Evolutionary conservation across 1,140 invertebrate genomes (phyloP).

Genomic region (Drosophila persimilis): DNA sequence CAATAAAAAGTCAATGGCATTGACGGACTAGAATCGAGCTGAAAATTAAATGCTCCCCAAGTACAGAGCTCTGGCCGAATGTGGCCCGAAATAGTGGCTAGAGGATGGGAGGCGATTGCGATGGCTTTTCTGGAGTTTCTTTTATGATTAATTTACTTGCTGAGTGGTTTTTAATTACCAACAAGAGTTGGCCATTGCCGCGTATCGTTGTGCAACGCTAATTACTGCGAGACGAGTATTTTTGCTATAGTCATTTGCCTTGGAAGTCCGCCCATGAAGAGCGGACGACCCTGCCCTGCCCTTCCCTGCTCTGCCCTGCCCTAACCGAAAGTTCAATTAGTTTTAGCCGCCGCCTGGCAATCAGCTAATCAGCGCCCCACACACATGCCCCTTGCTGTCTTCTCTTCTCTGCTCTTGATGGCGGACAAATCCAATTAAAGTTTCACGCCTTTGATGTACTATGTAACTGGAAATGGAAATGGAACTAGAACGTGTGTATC

Average conservation of each 20-base stretch:
- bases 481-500: slow-evolving; percentile 35
- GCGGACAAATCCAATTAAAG: slow-evolving; percentile 76
- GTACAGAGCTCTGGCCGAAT: not conserved
- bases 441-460: slow-evolving; percentile 75
- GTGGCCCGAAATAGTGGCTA: slow-evolving; percentile 7
- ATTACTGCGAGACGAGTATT: slow-evolving; percentile 57
- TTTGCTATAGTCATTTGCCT: slow-evolving; percentile 78
- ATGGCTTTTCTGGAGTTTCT: slow-evolving; percentile 30
- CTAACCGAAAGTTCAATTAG: too few relatives aligned
- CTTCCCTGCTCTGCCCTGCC: too few relatives aligned
- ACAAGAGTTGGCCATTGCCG: slow-evolving; percentile 61
- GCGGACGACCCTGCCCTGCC: too few relatives aligned
- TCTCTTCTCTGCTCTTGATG: slow-evolving; percentile 7
- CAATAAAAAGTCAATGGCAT: slow-evolving; percentile 59
- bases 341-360: slow-evolving; percentile 44
- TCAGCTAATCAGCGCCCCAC: slow-evolving; percentile 64
- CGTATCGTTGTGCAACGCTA: slow-evolving; percentile 77
- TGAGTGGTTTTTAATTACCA: slow-evolving; percentile 81
- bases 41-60: slow-evolving; percentile 63
- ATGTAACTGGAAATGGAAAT: slow-evolving; percentile 9
- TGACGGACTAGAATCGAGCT: slow-evolving; percentile 37
- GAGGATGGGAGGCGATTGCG: too few relatives aligned
- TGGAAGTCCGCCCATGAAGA: slow-evolving; percentile 48
- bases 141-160: slow-evolving; percentile 81
- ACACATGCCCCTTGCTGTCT: slow-evolving; percentile 8